These are phyloP conservation scores for Ataeniobius toweri DNA, from an alignment of 2,797 vertebrate species.

Conservation along the genomic window DNA sequence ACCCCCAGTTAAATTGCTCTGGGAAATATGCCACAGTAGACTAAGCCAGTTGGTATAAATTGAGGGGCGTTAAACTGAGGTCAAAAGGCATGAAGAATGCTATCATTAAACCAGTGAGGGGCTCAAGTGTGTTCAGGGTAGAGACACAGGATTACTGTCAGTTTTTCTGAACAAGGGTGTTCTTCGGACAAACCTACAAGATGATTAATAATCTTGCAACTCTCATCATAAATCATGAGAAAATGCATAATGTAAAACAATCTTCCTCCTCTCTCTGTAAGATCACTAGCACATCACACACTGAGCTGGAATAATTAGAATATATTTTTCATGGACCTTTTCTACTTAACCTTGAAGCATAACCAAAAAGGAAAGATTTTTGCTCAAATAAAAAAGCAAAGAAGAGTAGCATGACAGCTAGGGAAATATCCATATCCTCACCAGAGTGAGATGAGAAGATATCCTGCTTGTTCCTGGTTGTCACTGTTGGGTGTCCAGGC, in stretches of 20 bases:
- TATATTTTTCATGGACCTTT: constrained; percentile 1
- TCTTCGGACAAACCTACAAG: constrained; percentile 10
- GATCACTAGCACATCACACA: constrained; percentile 2
- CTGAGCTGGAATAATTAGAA: constrained; percentile 6
- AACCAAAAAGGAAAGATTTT: not conserved
- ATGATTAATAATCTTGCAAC: constrained; percentile 7
- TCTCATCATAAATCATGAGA: constrained; percentile 25
- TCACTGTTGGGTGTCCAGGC: constrained; percentile 12
- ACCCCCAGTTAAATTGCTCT: constrained; percentile 51
- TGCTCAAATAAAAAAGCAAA: constrained; percentile 5
- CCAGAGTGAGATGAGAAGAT: constrained; percentile 8
- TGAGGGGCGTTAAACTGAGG: constrained; percentile 57
- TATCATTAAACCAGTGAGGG: constrained; percentile 17
- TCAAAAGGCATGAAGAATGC: constrained; percentile 43
- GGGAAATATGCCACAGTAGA: constrained; percentile 39
- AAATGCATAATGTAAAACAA: constrained; percentile 17
- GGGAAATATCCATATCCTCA: constrained; percentile 15
- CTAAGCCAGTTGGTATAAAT: constrained; percentile 25
- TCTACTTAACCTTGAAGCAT: not conserved
- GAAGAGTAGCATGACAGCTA: constrained; percentile 1
- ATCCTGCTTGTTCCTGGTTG: not conserved
- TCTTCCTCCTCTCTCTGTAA: not conserved
- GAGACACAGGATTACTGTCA: not conserved
- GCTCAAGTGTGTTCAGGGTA: not conserved
- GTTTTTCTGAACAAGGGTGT: constrained; percentile 15